phyloP scores from a whole-genome alignment of 1,140 invertebrate species.

The Ptiloglossa arizonensis region DNA sequence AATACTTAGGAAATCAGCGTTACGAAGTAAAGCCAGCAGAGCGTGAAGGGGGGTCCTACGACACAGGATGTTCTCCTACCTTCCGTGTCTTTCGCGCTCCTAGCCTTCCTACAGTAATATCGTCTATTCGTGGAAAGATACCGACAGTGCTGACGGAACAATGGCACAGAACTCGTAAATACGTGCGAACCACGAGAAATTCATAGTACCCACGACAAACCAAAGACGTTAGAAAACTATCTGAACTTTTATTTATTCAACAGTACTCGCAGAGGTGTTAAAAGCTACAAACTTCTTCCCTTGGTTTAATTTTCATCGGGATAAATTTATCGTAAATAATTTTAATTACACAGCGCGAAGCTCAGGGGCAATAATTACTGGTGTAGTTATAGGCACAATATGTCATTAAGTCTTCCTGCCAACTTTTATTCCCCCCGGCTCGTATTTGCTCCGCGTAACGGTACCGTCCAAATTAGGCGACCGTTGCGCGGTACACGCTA shows the following conservation, averaged over 20 bases:
- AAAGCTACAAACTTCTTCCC: too few relatives aligned
- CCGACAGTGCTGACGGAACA: constrained; percentile 53
- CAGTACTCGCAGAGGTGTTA: too few relatives aligned
- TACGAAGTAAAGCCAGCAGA: constrained; percentile 73
- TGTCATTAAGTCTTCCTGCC: background rate
- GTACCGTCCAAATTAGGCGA: constrained; percentile 53
- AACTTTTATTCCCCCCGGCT: constrained; percentile 7
- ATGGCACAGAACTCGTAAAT: constrained; percentile 50
- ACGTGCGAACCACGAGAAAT: constrained; percentile 53
- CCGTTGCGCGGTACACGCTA: constrained; percentile 18
- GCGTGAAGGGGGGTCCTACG: constrained; percentile 71
- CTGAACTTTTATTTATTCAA: too few relatives aligned
- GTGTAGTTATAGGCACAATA: background rate
- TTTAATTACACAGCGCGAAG: background rate
- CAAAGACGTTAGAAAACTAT: constrained; percentile 1
- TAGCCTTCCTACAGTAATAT: constrained; percentile 60
- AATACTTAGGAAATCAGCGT: constrained; percentile 75
- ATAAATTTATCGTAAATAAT: background rate
- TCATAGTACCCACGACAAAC: background rate
- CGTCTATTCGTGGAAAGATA: constrained; percentile 68
- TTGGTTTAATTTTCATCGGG: too few relatives aligned
- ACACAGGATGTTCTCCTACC: constrained; percentile 74
- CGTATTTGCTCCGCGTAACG: constrained; percentile 36
- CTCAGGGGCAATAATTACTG: background rate
- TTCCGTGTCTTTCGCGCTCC: constrained; percentile 66